Evolutionary conservation across 2,797 vertebrate genomes (phyloP).

Genomic region (Danio aesculapii): DNA sequence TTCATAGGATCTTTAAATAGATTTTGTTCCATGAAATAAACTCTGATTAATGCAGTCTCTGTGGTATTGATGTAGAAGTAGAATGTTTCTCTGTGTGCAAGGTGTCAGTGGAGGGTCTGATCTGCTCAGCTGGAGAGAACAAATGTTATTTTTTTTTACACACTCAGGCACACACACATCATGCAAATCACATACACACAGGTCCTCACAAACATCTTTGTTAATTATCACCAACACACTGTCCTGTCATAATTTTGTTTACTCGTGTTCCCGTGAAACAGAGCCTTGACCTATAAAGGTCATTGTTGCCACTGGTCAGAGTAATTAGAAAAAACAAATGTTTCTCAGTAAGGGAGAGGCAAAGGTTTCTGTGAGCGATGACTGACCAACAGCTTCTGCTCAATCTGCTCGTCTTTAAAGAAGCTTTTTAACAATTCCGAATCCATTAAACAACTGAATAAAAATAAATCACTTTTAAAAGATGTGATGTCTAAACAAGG

Average conservation of each 20-base stretch:
- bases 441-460: too few species aligned
- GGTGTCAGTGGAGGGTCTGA: background rate
- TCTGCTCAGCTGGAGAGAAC: constrained; percentile 15
- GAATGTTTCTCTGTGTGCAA: background rate
- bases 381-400: constrained; percentile 1
- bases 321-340: constrained; percentile 55
- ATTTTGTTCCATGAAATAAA: background rate
- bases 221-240: constrained; percentile 44
- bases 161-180: background rate
- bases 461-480: too few species aligned
- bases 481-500: too few species aligned
- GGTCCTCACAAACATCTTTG: background rate
- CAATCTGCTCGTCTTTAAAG: too few species aligned
- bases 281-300: constrained; percentile 57
- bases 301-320: constrained; percentile 44
- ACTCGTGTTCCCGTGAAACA: constrained; percentile 15
- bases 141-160: background rate
- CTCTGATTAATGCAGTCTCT: background rate
- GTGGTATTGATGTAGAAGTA: background rate
- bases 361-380: background rate
- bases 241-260: constrained; percentile 32
- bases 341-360: constrained; percentile 19
- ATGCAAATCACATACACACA: background rate
- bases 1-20: too few species aligned
- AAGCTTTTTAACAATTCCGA: too few species aligned